Percentiles rank a stretch among this genome's conserved stretches.
Conservation (phyloP, 1,140 invertebrate genomes). For the Lepidostoma basale region DNA sequence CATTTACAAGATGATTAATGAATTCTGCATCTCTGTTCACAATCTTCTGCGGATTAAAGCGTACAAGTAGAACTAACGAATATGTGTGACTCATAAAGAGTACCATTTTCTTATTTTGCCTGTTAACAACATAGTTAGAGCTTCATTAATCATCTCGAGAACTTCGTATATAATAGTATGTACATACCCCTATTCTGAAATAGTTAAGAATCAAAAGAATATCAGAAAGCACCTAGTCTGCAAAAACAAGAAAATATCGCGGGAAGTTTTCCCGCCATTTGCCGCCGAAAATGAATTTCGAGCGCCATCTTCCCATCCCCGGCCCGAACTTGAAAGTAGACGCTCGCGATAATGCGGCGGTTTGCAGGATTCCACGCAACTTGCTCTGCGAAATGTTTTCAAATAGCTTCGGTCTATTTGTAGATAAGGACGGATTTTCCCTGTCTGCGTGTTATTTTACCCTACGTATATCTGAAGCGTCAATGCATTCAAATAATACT, state of each 20-base stretch:
- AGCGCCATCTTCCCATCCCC: background rate
- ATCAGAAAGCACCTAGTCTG: constrained; percentile 1
- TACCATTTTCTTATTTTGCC: too few relatives aligned
- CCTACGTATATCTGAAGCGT: too few relatives aligned
- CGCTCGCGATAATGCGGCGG: constrained; percentile 13
- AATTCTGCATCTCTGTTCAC: too few relatives aligned
- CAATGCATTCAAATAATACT: too few relatives aligned
- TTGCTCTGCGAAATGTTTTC: background rate
- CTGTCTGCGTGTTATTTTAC: background rate
- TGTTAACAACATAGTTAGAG: too few relatives aligned
- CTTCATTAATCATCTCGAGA: too few relatives aligned
- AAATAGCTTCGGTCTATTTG: background rate
- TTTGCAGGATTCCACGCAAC: background rate
- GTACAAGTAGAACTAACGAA: too few relatives aligned
- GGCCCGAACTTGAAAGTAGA: constrained; percentile 1
- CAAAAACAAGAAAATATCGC: constrained; percentile 3
- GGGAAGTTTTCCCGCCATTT: constrained; percentile 1
- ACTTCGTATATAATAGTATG: too few relatives aligned
- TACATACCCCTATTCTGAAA: too few relatives aligned
- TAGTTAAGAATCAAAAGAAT: background rate
- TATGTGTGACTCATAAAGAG: too few relatives aligned
- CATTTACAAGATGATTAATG: too few relatives aligned
- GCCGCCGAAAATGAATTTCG: background rate
- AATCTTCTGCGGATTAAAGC: too few relatives aligned
- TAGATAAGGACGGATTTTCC: background rate